These are phyloP conservation scores for Oncorhynchus gorbuscha DNA, from an alignment of 2,113 vertebrate genomes.

Conservation along the genomic window DNA sequence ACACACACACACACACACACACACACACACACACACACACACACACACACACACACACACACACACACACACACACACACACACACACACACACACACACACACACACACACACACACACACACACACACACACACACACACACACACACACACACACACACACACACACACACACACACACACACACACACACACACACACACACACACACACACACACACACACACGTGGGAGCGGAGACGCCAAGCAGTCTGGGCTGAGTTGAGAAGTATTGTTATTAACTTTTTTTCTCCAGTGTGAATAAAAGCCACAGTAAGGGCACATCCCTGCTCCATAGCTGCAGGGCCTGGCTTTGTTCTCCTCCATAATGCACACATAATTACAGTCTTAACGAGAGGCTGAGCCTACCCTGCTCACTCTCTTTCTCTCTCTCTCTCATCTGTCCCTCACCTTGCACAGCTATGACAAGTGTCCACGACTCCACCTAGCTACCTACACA, in stretches of 20 bases:
- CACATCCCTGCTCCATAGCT: slow-evolving; percentile 63
- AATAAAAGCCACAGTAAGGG: slow-evolving; percentile 61
- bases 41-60: background rate
- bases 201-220: background rate
- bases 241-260: slow-evolving; percentile 71
- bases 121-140: slow-evolving; percentile 3
- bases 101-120: slow-evolving; percentile 6
- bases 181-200: slow-evolving; percentile 2
- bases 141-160: slow-evolving; percentile 2
- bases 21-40: slow-evolving; percentile 1
- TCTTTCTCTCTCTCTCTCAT: background rate
- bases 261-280: slow-evolving; percentile 71
- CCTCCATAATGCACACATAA: slow-evolving; percentile 68
- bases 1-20: slow-evolving; percentile 5
- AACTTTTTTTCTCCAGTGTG: slow-evolving; percentile 54
- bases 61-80: slow-evolving; percentile 4
- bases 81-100: background rate
- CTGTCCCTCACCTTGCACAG: slow-evolving; percentile 35
- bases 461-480: background rate
- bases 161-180: background rate
- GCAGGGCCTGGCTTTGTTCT: slow-evolving; percentile 68
- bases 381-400: slow-evolving; percentile 62
- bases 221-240: slow-evolving; percentile 60
- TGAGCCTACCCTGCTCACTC: slow-evolving; percentile 26
- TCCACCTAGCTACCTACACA: background rate